Base-by-base conservation (phyloP, 1,140 invertebrate genomes). In the Caenorhabditis inopinata region DNA sequence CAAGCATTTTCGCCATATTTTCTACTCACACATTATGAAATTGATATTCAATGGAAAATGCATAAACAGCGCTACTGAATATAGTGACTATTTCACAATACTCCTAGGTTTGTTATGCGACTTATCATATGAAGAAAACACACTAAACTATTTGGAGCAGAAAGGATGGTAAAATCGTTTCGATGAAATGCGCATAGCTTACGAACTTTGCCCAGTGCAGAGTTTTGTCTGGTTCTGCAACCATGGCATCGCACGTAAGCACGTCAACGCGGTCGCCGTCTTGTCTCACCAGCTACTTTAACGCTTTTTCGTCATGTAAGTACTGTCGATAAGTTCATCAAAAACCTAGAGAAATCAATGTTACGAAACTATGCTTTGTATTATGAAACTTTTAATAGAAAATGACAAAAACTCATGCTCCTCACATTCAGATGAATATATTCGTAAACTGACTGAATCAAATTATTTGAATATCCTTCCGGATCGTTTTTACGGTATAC, bases 21-120 rank as follows among this genome's bases (percentile, higher is more conserved):
- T 75, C n/a, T 68, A 68, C 23, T 35, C 12, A 29, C 14, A 21
- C 32, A 7, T 68, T 68, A 68, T 68, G 58, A 68, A 68, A 68
- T 68, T 42, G 29, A 38, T 68, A 58, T 74, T 21, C 16, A 38
- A 45, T 73, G 32, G 9, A 25, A 12, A 45, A 38, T 74, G 29
- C 18, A 45, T 25, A 6, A 45, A 47, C 35, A 42, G 7, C n/a
- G 11, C 38, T 27, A 42, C 35, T 21, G 25, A 16, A 74, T 45
- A 45, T 9, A 2, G 35, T 74, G 18, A 3, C 27, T 3, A 18
- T 29, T 46, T 74, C 51, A 5, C 5, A 58, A 58, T 58, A 58
- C 25, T 23, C 1, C 21, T 18, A 25, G 48, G 48, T 16, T 29
- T 5, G 27, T 32, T 58, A 25, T 32, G 5, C n/a, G 51, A 29